Conservation (phyloP, 2,888 invertebrate species). For the Macaria liturata region DNA sequence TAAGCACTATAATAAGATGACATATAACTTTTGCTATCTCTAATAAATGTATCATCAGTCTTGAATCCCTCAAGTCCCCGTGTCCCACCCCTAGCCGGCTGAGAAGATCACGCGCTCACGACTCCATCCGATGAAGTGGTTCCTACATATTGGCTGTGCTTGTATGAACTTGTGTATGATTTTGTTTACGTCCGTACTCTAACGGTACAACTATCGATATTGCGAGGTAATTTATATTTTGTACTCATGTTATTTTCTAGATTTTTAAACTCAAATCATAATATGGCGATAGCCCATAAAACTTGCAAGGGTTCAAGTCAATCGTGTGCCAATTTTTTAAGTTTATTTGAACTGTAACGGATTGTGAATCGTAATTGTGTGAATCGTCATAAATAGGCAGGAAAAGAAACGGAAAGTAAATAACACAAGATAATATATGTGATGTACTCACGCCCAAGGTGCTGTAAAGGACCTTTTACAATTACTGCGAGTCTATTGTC, state of each 20-base stretch:
- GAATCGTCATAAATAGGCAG: too few species aligned
- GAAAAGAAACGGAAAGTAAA: conserved; percentile 42
- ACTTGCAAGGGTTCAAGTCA: too few species aligned
- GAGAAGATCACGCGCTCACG: conserved; percentile 58
- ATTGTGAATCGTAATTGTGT: too few species aligned
- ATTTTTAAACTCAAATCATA: too few species aligned
- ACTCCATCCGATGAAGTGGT: conserved; percentile 63
- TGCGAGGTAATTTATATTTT: not conserved
- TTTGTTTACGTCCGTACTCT: conserved; percentile 35
- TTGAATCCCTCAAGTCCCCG: not conserved
- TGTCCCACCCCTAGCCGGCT: conserved; percentile 22
- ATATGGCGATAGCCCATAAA: too few species aligned
- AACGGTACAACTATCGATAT: conserved; percentile 26
- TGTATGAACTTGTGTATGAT: conserved; percentile 37
- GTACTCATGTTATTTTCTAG: not conserved
- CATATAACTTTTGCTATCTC: too few species aligned
- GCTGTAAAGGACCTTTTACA: conserved; percentile 32
- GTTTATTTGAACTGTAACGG: too few species aligned
- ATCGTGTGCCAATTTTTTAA: too few species aligned
- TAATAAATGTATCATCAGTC: not conserved
- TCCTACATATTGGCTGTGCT: conserved; percentile 39
- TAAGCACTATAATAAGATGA: too few species aligned
- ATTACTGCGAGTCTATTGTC: conserved; percentile 25
- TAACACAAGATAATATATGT: conserved; percentile 26
- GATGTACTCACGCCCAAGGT: conserved; percentile 29